Evolutionary conservation across 2,888 invertebrate species (phyloP).

Genomic region (Exephanes ischioxanthus): DNA sequence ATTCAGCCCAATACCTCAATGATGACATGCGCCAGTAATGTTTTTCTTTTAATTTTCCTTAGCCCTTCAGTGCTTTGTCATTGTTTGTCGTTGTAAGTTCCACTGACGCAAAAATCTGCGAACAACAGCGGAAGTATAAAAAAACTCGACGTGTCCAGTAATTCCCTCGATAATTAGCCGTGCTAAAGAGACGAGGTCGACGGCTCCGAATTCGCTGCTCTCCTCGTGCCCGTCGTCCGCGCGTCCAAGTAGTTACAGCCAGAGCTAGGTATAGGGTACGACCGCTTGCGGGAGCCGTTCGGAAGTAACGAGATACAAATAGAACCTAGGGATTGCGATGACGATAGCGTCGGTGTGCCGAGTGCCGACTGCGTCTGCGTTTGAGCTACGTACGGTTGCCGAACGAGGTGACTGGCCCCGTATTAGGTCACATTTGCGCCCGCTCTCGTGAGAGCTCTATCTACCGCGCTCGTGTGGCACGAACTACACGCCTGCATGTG

Average conservation of each 20-base stretch:
- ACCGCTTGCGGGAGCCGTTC: constrained; percentile 67
- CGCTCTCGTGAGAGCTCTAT: constrained; percentile 64
- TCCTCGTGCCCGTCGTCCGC: constrained; percentile 6
- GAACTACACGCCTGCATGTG: not conserved
- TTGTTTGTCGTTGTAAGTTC: not conserved
- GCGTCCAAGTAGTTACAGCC: constrained; percentile 16
- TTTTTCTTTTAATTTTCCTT: too few species aligned
- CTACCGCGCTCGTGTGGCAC: constrained; percentile 16
- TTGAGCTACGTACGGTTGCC: constrained; percentile 35
- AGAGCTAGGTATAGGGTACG: not conserved
- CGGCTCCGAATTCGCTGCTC: constrained; percentile 44
- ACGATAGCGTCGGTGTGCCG: constrained; percentile 40
- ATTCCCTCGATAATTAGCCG: constrained; percentile 2
- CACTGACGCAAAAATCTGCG: not conserved
- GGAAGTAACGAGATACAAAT: constrained; percentile 82
- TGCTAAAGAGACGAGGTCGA: constrained; percentile 14
- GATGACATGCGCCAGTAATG: too few species aligned
- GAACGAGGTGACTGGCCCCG: constrained; percentile 81
- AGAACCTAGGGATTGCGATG: constrained; percentile 78
- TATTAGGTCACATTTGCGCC: constrained; percentile 84
- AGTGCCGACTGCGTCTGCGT: constrained; percentile 1
- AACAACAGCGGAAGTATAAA: not conserved
- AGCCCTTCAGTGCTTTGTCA: not conserved
- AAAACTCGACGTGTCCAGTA: constrained; percentile 4
- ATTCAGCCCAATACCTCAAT: too few species aligned